Evolutionary conservation across 2,888 invertebrate species (phyloP).

Genomic region (Ennomos fuscantarius): DNA sequence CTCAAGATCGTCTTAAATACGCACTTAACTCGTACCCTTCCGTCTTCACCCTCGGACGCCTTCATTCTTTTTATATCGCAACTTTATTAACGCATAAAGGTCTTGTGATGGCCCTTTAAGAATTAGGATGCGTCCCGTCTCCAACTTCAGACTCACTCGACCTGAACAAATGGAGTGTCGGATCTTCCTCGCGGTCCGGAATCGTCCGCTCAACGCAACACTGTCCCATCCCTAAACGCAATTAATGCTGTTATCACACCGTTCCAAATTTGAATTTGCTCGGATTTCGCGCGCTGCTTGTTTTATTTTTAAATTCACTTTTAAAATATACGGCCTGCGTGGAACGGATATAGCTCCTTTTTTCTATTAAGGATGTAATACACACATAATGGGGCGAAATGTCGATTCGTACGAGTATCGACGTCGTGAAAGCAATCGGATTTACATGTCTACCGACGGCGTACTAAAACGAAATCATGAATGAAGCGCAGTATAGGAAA

Average conservation of each 20-base stretch:
- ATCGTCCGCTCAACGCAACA: conserved; percentile 46
- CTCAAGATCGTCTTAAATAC: conserved; percentile 82
- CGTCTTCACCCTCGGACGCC: conserved; percentile 82
- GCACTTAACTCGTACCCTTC: conserved; percentile 81
- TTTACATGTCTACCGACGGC: conserved; percentile 81
- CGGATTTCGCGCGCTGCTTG: conserved; percentile 47
- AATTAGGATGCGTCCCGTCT: conserved; percentile 82
- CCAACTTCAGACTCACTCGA: conserved; percentile 68
- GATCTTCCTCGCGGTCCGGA: conserved; percentile 57
- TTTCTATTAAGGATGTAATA: conserved; percentile 78
- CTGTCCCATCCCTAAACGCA: conserved; percentile 67
- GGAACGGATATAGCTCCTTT: conserved; percentile 33
- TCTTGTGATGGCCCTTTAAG: conserved; percentile 83
- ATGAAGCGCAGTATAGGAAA: conserved; percentile 84
- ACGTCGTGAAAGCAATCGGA: conserved; percentile 79
- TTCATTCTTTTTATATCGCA: conserved; percentile 84
- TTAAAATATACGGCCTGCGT: conserved; percentile 37
- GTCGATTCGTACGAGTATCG: conserved; percentile 71
- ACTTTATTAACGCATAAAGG: conserved; percentile 86
- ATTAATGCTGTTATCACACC: conserved; percentile 75
- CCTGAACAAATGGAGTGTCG: conserved; percentile 81
- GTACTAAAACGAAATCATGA: conserved; percentile 85
- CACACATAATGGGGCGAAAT: conserved; percentile 70
- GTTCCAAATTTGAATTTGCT: conserved; percentile 70
- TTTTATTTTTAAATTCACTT: conserved; percentile 44